Conservation (phyloP, 2,113 vertebrate genomes). For the Malurus melanocephalus region DNA sequence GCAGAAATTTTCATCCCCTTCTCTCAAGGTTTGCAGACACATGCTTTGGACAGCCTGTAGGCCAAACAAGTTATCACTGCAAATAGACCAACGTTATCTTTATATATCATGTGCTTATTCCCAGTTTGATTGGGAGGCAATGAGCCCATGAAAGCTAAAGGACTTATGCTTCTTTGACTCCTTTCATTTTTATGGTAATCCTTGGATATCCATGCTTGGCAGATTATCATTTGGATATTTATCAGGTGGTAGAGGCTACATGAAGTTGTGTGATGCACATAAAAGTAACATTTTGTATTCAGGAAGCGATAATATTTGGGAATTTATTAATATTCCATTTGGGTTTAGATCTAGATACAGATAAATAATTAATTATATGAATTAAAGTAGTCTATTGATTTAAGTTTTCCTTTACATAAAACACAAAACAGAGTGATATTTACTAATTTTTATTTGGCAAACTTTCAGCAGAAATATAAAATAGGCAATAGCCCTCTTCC, state of each 20-base stretch:
- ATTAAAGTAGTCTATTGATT: not conserved
- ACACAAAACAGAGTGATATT: not conserved
- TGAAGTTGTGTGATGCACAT: not conserved
- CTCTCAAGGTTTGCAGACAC: not conserved
- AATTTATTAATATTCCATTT: not conserved
- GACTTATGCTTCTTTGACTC: not conserved
- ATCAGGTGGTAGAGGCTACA: not conserved
- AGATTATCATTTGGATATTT: not conserved
- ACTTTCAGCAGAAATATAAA: not conserved
- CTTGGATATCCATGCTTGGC: not conserved
- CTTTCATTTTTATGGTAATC: not conserved
- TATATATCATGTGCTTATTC: not conserved
- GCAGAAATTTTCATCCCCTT: not conserved
- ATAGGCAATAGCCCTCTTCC: accelerated
- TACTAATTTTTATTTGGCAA: not conserved
- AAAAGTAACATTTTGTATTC: not conserved
- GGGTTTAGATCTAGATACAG: not conserved
- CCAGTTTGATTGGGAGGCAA: not conserved
- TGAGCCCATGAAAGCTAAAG: not conserved
- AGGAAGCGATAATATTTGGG: not conserved
- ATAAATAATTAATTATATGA: not conserved
- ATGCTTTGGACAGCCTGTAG: not conserved
- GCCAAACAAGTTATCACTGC: not conserved
- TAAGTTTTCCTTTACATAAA: not conserved
- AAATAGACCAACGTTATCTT: not conserved